Base-by-base conservation (phyloP, 2,888 invertebrate genomes). In the Odontocolon sp. region DNA sequence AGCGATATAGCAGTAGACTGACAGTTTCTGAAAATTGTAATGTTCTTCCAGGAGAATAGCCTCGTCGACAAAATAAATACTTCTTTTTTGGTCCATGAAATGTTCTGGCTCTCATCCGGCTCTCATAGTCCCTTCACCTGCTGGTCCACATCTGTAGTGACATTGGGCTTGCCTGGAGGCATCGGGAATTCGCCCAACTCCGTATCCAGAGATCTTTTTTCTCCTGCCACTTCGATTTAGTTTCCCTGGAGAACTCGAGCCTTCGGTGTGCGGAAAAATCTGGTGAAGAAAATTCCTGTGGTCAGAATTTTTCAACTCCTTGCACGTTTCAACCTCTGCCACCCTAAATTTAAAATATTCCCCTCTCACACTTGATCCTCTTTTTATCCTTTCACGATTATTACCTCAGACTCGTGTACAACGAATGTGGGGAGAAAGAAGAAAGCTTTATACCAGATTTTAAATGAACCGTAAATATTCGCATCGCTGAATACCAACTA, bases 301-400 rank as follows among this genome's bases (percentile, higher is more conserved):
- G 47, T 50, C 63, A 36, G 47, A 36, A 33, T 36, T 36, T 56
- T n/a, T n/a, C 31, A 21, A 47, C 33, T 23, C 16, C 36, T 8
- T 9, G 33, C 21, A 26, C 54, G 40, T 59, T 47, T 31, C 9
- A 31, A 40, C 52, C 54, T 9, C 9, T 70, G 57, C 23, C 31
- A 21, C 52, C 23, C 50, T 50, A 21, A n/a, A n/a, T n/a, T 57
- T 52, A 63, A 68, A 47, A 63, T 63, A 77, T 52, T 68, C 36
- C 31, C n/a, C 28, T 38, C 33, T 56, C 36, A 47, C 36, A 33
- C 31, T 47, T 66, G 11, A 31, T 61, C 18, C 52, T 59, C 50
- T 54, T 45, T 36, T 71, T 56, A 45, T 42, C 56, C 57, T 64
- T 61, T 50, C 56, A 33, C 47, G 66, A 47, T 72, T 66, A 66